Conservation (phyloP, 2,113 vertebrate genomes). For the Tetrao urogallus region DNA sequence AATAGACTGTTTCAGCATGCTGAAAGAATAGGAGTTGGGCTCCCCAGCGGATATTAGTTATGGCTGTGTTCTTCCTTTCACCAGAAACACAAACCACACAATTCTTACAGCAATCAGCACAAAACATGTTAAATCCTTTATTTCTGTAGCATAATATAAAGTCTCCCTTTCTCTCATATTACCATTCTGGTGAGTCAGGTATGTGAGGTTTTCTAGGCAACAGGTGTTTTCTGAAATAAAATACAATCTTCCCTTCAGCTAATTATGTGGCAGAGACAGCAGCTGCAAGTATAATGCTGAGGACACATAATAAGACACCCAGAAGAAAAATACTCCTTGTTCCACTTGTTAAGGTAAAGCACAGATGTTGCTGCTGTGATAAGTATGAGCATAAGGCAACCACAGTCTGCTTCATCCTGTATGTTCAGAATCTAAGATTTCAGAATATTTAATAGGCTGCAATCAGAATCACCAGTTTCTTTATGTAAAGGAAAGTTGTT, state of each 20-base stretch:
- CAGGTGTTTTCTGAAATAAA: conserved; percentile 83
- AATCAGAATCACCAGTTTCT: neutral
- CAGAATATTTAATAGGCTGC: conserved; percentile 40
- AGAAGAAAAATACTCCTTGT: conserved; percentile 77
- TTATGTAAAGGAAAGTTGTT: neutral
- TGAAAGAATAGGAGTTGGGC: conserved; percentile 33
- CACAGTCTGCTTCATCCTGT: conserved; percentile 1
- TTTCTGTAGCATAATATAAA: conserved; percentile 43
- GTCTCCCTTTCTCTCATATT: conserved; percentile 66
- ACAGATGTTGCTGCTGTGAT: conserved; percentile 74
- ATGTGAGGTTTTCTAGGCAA: conserved; percentile 74
- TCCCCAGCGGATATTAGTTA: conserved; percentile 34
- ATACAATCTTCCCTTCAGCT: conserved; percentile 73
- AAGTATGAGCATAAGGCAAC: conserved; percentile 62
- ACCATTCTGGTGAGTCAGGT: conserved; percentile 76
- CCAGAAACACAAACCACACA: conserved; percentile 44
- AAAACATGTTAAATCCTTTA: conserved; percentile 24
- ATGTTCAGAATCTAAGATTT: conserved; percentile 63
- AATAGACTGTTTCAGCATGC: conserved; percentile 55
- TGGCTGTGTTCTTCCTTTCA: conserved; percentile 6
- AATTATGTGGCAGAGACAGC: conserved; percentile 72
- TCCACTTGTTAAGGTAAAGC: conserved; percentile 73
- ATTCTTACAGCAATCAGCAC: conserved; percentile 32
- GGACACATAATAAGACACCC: conserved; percentile 74
- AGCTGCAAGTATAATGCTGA: conserved; percentile 79